Evolutionary conservation across 2,797 vertebrate species (phyloP).

Genomic region (Synaphobranchus kaupii): DNA sequence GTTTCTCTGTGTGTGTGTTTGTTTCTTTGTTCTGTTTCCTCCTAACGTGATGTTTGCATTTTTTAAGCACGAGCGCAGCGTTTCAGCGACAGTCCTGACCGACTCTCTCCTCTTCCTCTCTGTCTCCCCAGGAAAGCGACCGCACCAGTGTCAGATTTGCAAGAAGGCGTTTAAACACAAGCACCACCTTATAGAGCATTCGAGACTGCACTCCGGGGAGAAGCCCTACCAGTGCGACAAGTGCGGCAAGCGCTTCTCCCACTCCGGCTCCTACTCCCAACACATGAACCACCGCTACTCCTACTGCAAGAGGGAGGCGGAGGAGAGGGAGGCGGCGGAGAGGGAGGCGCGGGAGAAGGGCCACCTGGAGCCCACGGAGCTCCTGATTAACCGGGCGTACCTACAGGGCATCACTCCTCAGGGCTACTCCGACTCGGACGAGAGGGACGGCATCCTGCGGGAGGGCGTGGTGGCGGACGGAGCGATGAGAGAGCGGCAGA

Average conservation of each 20-base stretch:
- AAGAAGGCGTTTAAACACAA: conserved; percentile 99
- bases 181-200: conserved; percentile 97
- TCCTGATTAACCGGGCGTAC: conserved; percentile 89
- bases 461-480: conserved; percentile 49
- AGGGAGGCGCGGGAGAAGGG: conserved; percentile 85
- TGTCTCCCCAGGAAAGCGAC: conserved; percentile 84
- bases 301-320: conserved; percentile 96
- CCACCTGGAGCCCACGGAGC: conserved; percentile 85
- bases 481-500: conserved; percentile 41
- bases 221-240: conserved; percentile 98
- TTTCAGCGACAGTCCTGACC: neutral
- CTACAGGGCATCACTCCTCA: conserved; percentile 88
- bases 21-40: conserved; percentile 45
- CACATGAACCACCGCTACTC: conserved; percentile 99
- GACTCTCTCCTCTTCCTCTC: neutral
- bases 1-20: conserved; percentile 50
- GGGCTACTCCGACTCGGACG: conserved; percentile 88
- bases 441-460: conserved; percentile 70
- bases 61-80: conserved; percentile 36
- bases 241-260: conserved; percentile 96
- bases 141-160: conserved; percentile 97
- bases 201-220: conserved; percentile 94
- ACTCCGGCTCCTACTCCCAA: conserved; percentile 97
- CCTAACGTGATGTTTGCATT: conserved; percentile 47
- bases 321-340: conserved; percentile 89